phyloP scores from a whole-genome alignment of 2,888 invertebrate genomes.

The Megastigmus dorsalis region DNA sequence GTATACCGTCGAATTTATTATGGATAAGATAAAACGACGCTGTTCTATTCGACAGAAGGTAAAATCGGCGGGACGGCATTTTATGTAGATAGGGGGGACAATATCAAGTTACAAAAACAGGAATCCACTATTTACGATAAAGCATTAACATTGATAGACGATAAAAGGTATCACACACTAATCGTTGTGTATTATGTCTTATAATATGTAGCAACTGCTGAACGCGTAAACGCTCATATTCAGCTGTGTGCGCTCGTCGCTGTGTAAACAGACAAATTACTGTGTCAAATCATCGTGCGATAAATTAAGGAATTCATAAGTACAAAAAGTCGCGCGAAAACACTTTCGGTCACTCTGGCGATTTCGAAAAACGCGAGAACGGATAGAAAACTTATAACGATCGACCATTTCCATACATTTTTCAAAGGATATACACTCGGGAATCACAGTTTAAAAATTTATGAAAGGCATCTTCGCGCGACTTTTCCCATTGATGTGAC shows the following conservation, averaged over 20 bases:
- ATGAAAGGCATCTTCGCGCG: neutral
- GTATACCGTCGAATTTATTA: constrained; percentile 44
- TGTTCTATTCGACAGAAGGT: constrained; percentile 4
- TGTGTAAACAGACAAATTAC: constrained; percentile 11
- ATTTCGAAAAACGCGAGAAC: neutral
- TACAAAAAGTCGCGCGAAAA: neutral
- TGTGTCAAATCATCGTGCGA: constrained; percentile 20
- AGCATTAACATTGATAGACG: constrained; percentile 10
- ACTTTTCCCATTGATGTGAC: constrained; percentile 15
- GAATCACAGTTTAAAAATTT: neutral
- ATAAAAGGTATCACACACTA: neutral
- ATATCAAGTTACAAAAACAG: neutral
- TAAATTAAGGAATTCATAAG: neutral
- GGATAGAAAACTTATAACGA: neutral
- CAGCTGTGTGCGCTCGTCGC: no score
- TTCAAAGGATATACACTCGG: no score
- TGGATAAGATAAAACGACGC: constrained; percentile 5
- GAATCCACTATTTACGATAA: constrained; percentile 1
- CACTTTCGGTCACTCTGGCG: neutral
- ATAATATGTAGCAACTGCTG: neutral
- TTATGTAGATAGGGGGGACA: constrained; percentile 16
- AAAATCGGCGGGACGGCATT: neutral
- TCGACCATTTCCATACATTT: no score
- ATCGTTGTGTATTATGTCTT: constrained; percentile 3
- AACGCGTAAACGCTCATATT: no score